Base-by-base conservation (phyloP, 2,888 invertebrate species). In the Gortyna flavago region DNA sequence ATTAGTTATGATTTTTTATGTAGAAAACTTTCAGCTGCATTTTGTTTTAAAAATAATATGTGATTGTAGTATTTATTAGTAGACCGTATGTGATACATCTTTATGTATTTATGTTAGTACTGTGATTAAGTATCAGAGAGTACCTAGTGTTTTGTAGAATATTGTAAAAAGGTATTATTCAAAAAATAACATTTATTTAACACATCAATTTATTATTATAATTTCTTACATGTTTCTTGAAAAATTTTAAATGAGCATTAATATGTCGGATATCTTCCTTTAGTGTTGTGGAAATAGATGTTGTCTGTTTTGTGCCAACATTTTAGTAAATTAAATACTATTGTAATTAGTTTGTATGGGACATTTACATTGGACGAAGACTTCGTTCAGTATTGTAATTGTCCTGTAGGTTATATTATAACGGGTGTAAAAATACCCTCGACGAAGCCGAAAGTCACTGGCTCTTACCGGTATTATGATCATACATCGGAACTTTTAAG, bases 291-390 rank as follows among this genome's bases (percentile, higher is more conserved):
- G 77, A 72, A 77, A 67, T 87, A 80, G 73, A 75, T 87, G 88
- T 87, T 87, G 87, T 85, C 83, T 83, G 79, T 80, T 87, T 76
- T 85, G 85, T 89, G 88, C 85, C 88, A 89, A 89, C 79, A 81
- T 86, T 89, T 84, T 85, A 85, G 73, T 81, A 82, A 82, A 79
- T 74, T 87, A 79, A 84, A 80, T 73, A 66, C 1, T 70, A 72
- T 81, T 57, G n/a, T 75, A 80, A n/a, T 77, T 77, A 75, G 72
- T 72, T 72, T 29, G 32, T 75, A 59, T 18, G 35, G 6, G 29
- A 68, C 21, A 59, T 51, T 80, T 62, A 62, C 13, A 82, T 29
- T 62, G 66, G 57, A 67, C 44, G 11, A 18, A 68, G 21, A 48
- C n/a, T 41, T 72, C 4, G 25, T 32, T 75, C 62, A 75, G 41